Base-by-base conservation (phyloP, 2,888 invertebrate species). In the Furcula furcula region DNA sequence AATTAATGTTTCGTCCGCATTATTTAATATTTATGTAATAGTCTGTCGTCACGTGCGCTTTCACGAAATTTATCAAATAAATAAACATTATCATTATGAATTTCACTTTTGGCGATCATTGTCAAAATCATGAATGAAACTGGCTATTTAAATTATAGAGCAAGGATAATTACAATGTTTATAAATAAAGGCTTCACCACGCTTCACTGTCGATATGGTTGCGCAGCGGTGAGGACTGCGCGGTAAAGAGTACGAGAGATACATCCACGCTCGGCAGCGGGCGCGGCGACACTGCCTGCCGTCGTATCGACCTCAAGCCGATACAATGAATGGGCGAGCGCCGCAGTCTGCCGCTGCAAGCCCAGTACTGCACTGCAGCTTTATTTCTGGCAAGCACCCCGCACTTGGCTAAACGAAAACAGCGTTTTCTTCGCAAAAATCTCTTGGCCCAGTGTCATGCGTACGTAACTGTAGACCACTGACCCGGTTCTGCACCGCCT, bases 301-400 rank as follows among this genome's bases (percentile, higher is more conserved):
- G 31, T 50, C 45, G 62, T 78, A 77, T 78, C 78, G 77, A 79
- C 78, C 78, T 67, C 61, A 59, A 65, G 63, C 61, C 71, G 76
- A 73, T 69, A 76, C 75, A 79, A 79, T 79, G 77, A 76, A 76
- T 79, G 78, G 23, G 69, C 60, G 58, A 64, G 69, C 59, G 57
- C 80, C 83, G 84, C 85, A 83, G 75, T 79, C 66, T 70, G 56
- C 55, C 66, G 66, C 80, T 86, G 85, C 86, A 86, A 83, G 82
- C 76, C 69, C 63, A 64, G 68, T 71, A 83, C 87, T 86, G 87
- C 87, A 87, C 76, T 87, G 87, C 87, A 87, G 86, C 79, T 81
- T 80, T 85, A 85, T 84, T 87, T 81, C 83, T 87, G 87, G 86
- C 86, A 86, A 68, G 64, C 71, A 75, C 73, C 72, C 74, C 69